Base-by-base conservation (phyloP, 2,113 vertebrate species). In the Noctilio leporinus region DNA sequence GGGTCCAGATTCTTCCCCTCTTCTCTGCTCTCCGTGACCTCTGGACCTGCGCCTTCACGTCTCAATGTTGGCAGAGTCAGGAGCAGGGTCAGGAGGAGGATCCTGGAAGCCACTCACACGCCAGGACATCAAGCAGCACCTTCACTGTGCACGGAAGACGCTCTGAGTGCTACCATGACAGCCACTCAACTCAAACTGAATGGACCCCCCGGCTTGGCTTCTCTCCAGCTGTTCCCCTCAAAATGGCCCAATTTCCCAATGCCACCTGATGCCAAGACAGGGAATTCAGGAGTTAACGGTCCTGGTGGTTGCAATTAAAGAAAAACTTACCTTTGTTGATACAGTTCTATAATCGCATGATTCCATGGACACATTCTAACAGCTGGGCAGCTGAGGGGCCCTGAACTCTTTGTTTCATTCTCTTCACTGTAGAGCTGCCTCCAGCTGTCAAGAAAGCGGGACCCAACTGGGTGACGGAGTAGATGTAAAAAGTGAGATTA, bases 281-380 rank as follows among this genome's bases (percentile, higher is more conserved):
- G 72, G 15, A 62, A 26, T 6, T 0, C 0, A 0, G 20, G 53
- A 80, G 16, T 2, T 28, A 10, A 49, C 10, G 1, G 11, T 62
- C 59, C 77, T 47, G 35, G 15, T 16, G 45, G 14, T 7, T 35
- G 35, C 24, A 17, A 49, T 53, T 30, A 1, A 67, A 67, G n/a
- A 80, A 10, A 10, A n/a, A 49, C 47, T 53, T 47, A 45, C 4
- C 38, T 65, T 45, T 17, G 10, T 45, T 53, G 4, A 38, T 33
- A 6, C 35, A 30, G 62, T 55, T 35, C 26, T 17, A 24, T 15
- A 14, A 12, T 20, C 26, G 11, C 12, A 2, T 33, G 51, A 28
- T 33, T 40, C 62, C 20, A 12, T 49, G 47, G 24, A 35, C 33
- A 19, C 16, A 2, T 3, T 11, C 4, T 51, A 33, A 72, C 33